Percentiles rank a stretch among this genome's conserved stretches.
phyloP scores from a whole-genome alignment of 2,113 vertebrate species.

The Sebastes schlegelii region DNA sequence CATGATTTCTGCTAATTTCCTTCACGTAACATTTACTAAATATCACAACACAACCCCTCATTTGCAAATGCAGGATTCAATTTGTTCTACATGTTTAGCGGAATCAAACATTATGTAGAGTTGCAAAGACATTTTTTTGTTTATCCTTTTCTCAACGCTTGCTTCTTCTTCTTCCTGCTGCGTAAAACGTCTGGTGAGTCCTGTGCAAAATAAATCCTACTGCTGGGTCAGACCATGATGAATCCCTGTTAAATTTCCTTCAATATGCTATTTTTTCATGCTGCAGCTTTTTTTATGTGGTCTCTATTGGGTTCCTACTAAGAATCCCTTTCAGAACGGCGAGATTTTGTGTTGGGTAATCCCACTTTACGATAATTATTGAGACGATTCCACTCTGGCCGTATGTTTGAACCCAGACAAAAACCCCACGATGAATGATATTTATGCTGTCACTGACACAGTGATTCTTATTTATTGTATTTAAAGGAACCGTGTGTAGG shows the following conservation, averaged over 20 bases:
- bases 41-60: not conserved
- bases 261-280: slow-evolving; percentile 27
- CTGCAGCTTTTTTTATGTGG: not conserved
- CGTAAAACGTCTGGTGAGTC: slow-evolving; percentile 20
- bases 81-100: slow-evolving; percentile 46
- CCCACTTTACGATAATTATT: slow-evolving; percentile 41
- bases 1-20: not conserved
- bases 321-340: slow-evolving; percentile 20
- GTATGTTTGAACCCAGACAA: slow-evolving; percentile 3
- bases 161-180: slow-evolving; percentile 8
- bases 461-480: not conserved
- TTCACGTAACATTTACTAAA: not conserved
- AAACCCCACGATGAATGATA: not conserved
- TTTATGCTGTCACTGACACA: not conserved
- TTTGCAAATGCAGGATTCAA: slow-evolving; percentile 34
- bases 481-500: not conserved
- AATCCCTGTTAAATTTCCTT: slow-evolving; percentile 35
- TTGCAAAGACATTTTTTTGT: not conserved
- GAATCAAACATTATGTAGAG: slow-evolving; percentile 28
- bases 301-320: not conserved
- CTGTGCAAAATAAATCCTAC: slow-evolving; percentile 35
- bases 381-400: slow-evolving; percentile 6
- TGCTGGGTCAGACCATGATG: slow-evolving; percentile 34
- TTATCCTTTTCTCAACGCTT: slow-evolving; percentile 32
- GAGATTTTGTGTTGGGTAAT: slow-evolving; percentile 25